phyloP scores from a whole-genome alignment of 2,888 invertebrate species.

The Scaptomyza parva region DNA sequence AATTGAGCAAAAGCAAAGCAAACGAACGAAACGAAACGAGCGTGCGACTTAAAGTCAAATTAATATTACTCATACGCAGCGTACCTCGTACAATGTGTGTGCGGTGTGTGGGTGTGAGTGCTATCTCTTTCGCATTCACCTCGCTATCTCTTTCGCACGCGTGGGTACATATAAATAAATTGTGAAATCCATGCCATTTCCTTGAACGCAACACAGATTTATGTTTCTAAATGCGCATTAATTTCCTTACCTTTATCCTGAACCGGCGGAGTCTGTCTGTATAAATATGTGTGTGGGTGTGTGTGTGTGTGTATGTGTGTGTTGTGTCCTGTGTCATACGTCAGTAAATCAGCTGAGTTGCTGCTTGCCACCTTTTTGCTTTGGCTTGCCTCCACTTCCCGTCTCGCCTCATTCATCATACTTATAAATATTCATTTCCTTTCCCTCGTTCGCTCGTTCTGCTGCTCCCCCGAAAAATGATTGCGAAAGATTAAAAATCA shows the following conservation, averaged over 20 bases:
- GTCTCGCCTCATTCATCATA: constrained; percentile 74
- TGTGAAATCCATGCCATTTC: constrained; percentile 73
- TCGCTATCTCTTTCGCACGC: constrained; percentile 10
- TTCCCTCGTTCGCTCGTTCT: constrained; percentile 17
- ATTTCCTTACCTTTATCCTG: constrained; percentile 79
- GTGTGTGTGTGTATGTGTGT: constrained; percentile 18
- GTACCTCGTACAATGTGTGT: constrained; percentile 29
- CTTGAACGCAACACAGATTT: constrained; percentile 70
- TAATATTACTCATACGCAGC: constrained; percentile 76
- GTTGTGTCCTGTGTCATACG: constrained; percentile 67
- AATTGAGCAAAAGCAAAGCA: constrained; percentile 56
- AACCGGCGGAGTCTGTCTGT: constrained; percentile 25
- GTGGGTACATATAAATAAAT: constrained; percentile 69
- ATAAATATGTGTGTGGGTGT: constrained; percentile 1
- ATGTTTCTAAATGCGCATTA: constrained; percentile 79
- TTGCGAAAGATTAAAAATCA: constrained; percentile 83
- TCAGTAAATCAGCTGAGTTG: constrained; percentile 75
- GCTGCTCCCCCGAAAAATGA: constrained; percentile 59
- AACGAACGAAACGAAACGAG: constrained; percentile 27
- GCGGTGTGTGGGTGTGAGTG: constrained; percentile 13
- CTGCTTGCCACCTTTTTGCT: constrained; percentile 20
- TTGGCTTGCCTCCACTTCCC: constrained; percentile 29
- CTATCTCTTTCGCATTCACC: constrained; percentile 11
- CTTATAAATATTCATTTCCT: constrained; percentile 81
- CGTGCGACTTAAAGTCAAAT: constrained; percentile 73